Base-by-base conservation (phyloP, 1,140 invertebrate genomes). In the Heliconius eleuchia region DNA sequence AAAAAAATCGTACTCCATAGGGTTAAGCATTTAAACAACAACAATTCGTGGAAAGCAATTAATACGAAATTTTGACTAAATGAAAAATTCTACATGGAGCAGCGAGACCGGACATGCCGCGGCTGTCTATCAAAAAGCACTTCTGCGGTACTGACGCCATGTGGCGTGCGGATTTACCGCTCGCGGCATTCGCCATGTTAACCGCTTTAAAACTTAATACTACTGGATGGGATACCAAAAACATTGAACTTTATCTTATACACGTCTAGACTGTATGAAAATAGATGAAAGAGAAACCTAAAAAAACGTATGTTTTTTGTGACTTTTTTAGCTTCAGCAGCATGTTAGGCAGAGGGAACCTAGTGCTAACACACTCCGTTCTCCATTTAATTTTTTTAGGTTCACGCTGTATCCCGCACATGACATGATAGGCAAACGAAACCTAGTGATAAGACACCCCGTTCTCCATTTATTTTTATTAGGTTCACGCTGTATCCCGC, bases 41-140 rank as follows among this genome's bases (percentile, higher is more conserved):
- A 73, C 76, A 72, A 46, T 55, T 57, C 71, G 74, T 73, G 71
- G 70, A 80, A 76, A 80, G 78, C 66, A 80, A 80, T 80, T 80
- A 77, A 80, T 80, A 30, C 23, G 27, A 34, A 42, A 71, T 50
- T 52, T 72, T 77, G 72, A 80, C 52, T 77, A 80, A 80, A 80
- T 80, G 76, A 80, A 80, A 80, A 77, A 80, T 80, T 80, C 79
- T 66, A 80, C 71, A 73, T 55, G 70, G 37, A 18, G 55, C 79
- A 73, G 60, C 72, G 55, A 75, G 57, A 78, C 83, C 84, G 83
- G 84, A 88, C 85, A 85, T 82, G 78, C 77, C 83, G 76, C 81
- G 84, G 74, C 80, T 90, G 89, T 90, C 89, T 88, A 89, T 91
- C 88, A 89, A 89, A 91, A 88, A 85, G 87, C 87, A 90, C 87